Base-by-base conservation (phyloP, 1,140 invertebrate species). In the Nasonia giraulti region DNA sequence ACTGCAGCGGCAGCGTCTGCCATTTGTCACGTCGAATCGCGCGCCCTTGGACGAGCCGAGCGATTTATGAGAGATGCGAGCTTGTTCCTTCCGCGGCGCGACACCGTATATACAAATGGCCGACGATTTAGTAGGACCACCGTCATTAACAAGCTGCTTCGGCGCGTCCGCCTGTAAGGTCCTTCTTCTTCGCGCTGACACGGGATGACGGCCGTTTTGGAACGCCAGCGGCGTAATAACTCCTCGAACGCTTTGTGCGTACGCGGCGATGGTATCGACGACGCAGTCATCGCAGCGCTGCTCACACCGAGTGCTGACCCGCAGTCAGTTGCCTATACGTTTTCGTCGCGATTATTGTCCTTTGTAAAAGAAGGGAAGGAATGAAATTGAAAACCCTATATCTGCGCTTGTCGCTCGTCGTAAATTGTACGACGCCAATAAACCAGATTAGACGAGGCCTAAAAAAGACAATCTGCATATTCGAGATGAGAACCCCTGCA, bases 21-120 rank as follows among this genome's bases (percentile, higher is more conserved):
- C 90, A 90, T 92, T 92, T 92, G 90, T 92, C 91, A 91, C 89
- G 91, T 92, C 90, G 91, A 92, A 92, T 91, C 90, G 91, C 89
- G 12, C 47, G 80, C 44, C 23, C n/a, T 20, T 23, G 40, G 69
- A 74, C 4, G 79, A 71, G 31, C 4, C 27, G 84, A 86, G 80
- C 75, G 88, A 89, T 88, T 88, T 90, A 89, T 90, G 91, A 90
- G 90, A 89, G 84, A 82, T 71, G 47, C 68, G 50, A 12, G 86
- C 88, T 87, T 88, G 88, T 82, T 81, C 87, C 88, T 88, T 87
- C 88, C 88, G 89, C 85, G 87, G 86, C 88, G 74, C 74, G 88
- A 89, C 89, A 86, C 86, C 69, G 86, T 66, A 89, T 88, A 87
- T 88, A 89, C 89, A 89, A 89, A 90, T 89, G 89, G 87, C 89